Evolutionary conservation across 2,113 vertebrate genomes (phyloP), one percentile per base, ranked within the genome.

Genomic region (Chaetodon trifascialis): DNA sequence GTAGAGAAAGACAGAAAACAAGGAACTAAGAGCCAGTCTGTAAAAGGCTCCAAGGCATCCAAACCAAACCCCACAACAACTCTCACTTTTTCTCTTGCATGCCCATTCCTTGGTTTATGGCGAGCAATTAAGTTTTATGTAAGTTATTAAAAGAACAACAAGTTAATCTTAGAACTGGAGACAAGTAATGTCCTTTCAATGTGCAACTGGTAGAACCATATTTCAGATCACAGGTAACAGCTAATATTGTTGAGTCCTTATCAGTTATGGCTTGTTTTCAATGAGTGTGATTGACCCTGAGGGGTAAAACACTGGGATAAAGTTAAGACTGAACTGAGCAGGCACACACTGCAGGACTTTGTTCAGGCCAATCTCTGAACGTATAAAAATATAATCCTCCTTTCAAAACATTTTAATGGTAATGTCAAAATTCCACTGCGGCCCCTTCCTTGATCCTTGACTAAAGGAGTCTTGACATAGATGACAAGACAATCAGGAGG

Each of bases 71-170:
- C 59, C 25, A 65, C 73, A 84, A 36, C 58, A 72, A 80, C 72
- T 81, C 65, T n/a, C 25, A 15, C 75, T 80, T 77, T 78, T 65
- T 80, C 30, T 60, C 54, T 51, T 55, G 42, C 49, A 82, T 90
- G 69, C 47, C 77, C 73, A 54, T 59, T 70, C 21, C 44, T 16
- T 42, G 60, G 11, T 90, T 84, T 84, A 90, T 54, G 47, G 59
- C 46, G 23, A 76, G 80, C 44, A 84, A 88, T 89, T 84, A 85
- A 86, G 65, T 63, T 51, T 73, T 85, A 68, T 86, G 52, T 82
- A 65, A 76, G 65, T 63, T 21, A 17, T 76, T 85, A 72, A 83
- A 83, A 90, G 83, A 62, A 25, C 21, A 74, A 49, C 5, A 69
- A 79, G 68, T 71, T 42, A 55, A 80, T 84, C 66, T 71, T 56